Evolutionary conservation across 1,140 invertebrate species (phyloP).

Genomic region (Brachionus rubens): DNA sequence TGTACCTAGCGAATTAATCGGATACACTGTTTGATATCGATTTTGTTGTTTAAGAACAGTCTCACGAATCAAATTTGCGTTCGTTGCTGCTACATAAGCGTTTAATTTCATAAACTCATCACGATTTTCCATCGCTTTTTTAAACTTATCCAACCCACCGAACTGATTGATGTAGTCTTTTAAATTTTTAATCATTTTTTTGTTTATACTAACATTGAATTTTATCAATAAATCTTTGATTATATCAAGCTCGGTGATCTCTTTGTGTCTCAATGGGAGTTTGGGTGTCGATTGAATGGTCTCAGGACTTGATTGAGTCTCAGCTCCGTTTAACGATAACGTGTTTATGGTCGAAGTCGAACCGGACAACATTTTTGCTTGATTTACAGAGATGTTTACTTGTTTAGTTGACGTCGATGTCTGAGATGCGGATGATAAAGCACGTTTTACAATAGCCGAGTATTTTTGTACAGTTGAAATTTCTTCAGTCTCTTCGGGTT

Average conservation of each 20-base stretch:
- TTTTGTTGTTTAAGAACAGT: slow-evolving; percentile 9
- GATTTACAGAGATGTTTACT: background rate
- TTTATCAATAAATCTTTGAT: slow-evolving; percentile 29
- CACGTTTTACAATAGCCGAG: slow-evolving; percentile 4
- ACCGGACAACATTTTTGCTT: background rate
- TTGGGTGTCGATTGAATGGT: background rate
- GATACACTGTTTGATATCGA: slow-evolving; percentile 17
- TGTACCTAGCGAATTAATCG: background rate
- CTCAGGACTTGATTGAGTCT: background rate
- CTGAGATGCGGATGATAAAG: background rate
- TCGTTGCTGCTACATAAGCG: slow-evolving; percentile 14
- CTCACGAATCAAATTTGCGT: slow-evolving; percentile 8
- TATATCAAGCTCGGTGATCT: background rate
- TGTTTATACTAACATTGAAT: slow-evolving; percentile 31
- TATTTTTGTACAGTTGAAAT: background rate
- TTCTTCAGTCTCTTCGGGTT: background rate
- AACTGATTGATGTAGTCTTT: slow-evolving; percentile 20
- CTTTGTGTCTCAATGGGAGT: background rate
- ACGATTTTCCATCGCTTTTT: slow-evolving; percentile 16
- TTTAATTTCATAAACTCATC: slow-evolving; percentile 20
- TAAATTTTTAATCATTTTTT: slow-evolving; percentile 31
- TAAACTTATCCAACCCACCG: slow-evolving; percentile 25
- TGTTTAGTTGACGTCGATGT: slow-evolving; percentile 28
- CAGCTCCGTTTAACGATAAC: background rate
- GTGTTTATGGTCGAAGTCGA: slow-evolving; percentile 15